Base-by-base conservation (phyloP, 2,888 invertebrate genomes). In the Scotopteryx bipunctaria region DNA sequence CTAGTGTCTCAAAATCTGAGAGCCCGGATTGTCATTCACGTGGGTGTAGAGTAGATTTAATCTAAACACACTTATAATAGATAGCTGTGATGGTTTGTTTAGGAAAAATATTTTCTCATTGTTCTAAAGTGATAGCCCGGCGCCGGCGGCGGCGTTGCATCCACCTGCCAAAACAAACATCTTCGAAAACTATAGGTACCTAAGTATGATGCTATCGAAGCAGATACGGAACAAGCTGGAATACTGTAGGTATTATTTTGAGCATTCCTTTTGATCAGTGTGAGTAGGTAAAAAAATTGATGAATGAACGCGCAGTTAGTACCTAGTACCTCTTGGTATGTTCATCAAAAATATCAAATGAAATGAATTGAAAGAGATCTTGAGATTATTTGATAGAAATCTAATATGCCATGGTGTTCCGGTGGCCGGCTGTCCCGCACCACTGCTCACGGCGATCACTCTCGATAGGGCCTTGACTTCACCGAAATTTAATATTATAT, bases 141-240 rank as follows among this genome's bases (percentile, higher is more conserved):
- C n/a, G n/a, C n/a, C n/a, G n/a, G n/a, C n/a, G n/a, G n/a, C n/a
- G n/a, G 51, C 42, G 63, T 47, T 62, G 67, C 59, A 58, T 66
- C 67, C 84, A 83, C 69, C 84, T 86, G 85, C 74, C 78, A 81
- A 74, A 85, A 85, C 63, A 86, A 84, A 83, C 78, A 44, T 1
- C 11, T 21, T 19, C 8, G 21, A 19, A 32, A 13, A 3, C 13
- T 21, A 16, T 19, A n/a, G 21, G 31, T 29, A n/a, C n/a, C n/a
- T n/a, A n/a, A n/a, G n/a, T n/a, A n/a, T n/a, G n/a, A n/a, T n/a
- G n/a, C n/a, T n/a, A n/a, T n/a, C n/a, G n/a, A n/a, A n/a, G n/a
- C n/a, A n/a, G n/a, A n/a, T n/a, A n/a, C n/a, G n/a, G n/a, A n/a
- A n/a, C n/a, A n/a, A n/a, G n/a, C n/a, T n/a, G n/a, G n/a, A n/a